These are phyloP conservation scores for Pedicia rivosa DNA, from an alignment of 2,888 invertebrate species.

Conservation along the genomic window DNA sequence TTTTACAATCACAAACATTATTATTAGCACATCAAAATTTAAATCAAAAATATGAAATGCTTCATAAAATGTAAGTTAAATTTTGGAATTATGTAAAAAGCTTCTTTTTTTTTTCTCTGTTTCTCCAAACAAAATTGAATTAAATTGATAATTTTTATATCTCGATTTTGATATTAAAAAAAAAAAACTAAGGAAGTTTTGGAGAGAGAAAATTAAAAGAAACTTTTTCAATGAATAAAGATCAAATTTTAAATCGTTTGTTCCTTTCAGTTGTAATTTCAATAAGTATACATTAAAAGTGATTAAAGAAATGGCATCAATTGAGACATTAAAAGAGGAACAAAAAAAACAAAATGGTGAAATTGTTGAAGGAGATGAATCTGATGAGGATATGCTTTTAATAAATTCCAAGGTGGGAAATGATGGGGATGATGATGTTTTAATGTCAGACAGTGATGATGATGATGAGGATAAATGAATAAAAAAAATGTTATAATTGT, in stretches of 20 bases:
- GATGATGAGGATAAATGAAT: constrained; percentile 4
- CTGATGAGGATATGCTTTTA: constrained; percentile 13
- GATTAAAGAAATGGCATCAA: constrained; percentile 36
- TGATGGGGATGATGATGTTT: constrained; percentile 20
- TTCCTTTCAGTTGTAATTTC: constrained; percentile 69
- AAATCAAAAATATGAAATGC: constrained; percentile 58
- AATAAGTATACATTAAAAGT: constrained; percentile 72
- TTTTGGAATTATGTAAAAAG: no score
- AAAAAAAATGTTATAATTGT: no score
- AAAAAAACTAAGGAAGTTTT: no score
- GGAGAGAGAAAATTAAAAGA: no score
- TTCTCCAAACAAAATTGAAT: no score
- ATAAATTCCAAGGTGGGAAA: neutral
- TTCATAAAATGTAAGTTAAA: constrained; percentile 65
- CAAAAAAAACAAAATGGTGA: constrained; percentile 1
- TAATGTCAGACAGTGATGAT: constrained; percentile 18
- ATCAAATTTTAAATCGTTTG: no score
- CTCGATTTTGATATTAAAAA: no score
- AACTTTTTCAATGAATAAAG: no score
- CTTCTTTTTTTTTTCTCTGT: no score
- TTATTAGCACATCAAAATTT: constrained; percentile 64
- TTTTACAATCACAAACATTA: constrained; percentile 45
- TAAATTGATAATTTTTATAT: no score
- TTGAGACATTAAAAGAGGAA: neutral
- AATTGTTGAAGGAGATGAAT: constrained; percentile 21